Percentiles rank a stretch among this genome's conserved stretches.
Conservation (phyloP, 2,797 vertebrate genomes). For the Fistularia commersonii region DNA sequence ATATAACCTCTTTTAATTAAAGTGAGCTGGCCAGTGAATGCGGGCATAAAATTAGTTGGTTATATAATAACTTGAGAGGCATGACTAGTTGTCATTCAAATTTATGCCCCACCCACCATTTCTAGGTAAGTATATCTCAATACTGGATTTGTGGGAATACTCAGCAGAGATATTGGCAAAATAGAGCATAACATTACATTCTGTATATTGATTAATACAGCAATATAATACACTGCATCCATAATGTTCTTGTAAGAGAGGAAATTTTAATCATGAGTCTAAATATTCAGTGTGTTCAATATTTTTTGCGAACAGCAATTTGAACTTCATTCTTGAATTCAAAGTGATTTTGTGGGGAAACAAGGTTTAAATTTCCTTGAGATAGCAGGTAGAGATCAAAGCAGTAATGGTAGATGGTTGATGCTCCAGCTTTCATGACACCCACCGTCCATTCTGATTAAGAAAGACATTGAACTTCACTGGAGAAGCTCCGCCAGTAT, state of each 20-base stretch:
- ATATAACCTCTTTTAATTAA: slow-evolving; percentile 41
- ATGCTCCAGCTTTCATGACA: slow-evolving; percentile 36
- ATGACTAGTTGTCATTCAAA: slow-evolving; percentile 35
- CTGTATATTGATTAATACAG: slow-evolving; percentile 28
- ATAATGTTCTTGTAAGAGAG: slow-evolving; percentile 20
- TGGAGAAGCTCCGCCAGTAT: background rate
- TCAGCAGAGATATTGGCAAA: slow-evolving; percentile 20
- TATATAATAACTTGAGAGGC: slow-evolving; percentile 35
- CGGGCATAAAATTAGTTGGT: slow-evolving; percentile 35
- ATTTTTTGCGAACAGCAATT: slow-evolving; percentile 21
- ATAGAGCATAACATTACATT: slow-evolving; percentile 26
- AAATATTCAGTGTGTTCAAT: background rate
- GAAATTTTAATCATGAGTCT: slow-evolving; percentile 8
- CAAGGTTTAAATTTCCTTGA: slow-evolving; percentile 22
- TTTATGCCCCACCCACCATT: slow-evolving; percentile 35
- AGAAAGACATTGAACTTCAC: slow-evolving; percentile 32
- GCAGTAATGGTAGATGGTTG: slow-evolving; percentile 52
- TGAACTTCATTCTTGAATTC: background rate
- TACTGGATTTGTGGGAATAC: slow-evolving; percentile 13
- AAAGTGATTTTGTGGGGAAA: slow-evolving; percentile 5
- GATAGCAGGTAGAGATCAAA: slow-evolving; percentile 14
- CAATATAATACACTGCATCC: slow-evolving; percentile 14
- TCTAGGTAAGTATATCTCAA: slow-evolving; percentile 28
- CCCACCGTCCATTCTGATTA: slow-evolving; percentile 41
- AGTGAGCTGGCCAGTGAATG: slow-evolving; percentile 35